Conservation (phyloP, 2,888 invertebrate genomes). For the Drosophila ezoana region DNA sequence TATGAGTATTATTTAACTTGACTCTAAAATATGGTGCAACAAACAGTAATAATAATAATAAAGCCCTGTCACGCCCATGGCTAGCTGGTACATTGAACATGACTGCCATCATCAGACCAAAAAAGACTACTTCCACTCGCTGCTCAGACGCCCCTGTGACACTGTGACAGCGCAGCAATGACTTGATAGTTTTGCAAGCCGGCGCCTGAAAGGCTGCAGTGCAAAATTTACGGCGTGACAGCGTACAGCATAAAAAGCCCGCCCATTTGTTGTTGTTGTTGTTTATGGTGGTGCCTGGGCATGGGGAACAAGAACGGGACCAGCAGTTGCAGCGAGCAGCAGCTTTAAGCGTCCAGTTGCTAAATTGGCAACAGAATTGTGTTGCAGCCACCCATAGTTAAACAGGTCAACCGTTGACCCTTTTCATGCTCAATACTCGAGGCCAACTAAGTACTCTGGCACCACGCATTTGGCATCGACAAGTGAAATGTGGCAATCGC, state of each 20-base stretch:
- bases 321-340: constrained; percentile 6
- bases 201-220: constrained; percentile 57
- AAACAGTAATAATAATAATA: constrained; percentile 38
- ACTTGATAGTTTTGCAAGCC: constrained; percentile 57
- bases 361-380: constrained; percentile 43
- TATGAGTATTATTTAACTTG: constrained; percentile 68
- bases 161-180: constrained; percentile 23
- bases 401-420: constrained; percentile 52
- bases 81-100: constrained; percentile 10
- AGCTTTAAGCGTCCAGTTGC: constrained; percentile 36
- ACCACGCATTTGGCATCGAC: constrained; percentile 33
- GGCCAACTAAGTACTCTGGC: constrained; percentile 11
- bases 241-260: constrained; percentile 1
- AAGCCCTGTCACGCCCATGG: constrained; percentile 28
- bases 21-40: constrained; percentile 38
- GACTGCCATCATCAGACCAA: constrained; percentile 12
- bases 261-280: constrained; percentile 13
- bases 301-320: neutral
- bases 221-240: constrained; percentile 46
- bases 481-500: constrained; percentile 68
- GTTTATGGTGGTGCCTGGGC: neutral
- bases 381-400: constrained; percentile 5
- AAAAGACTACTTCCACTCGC: constrained; percentile 1
- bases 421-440: constrained; percentile 16
- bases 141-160: neutral